Conservation (phyloP, 2,888 invertebrate species). For the Scaptomyza reducta region DNA sequence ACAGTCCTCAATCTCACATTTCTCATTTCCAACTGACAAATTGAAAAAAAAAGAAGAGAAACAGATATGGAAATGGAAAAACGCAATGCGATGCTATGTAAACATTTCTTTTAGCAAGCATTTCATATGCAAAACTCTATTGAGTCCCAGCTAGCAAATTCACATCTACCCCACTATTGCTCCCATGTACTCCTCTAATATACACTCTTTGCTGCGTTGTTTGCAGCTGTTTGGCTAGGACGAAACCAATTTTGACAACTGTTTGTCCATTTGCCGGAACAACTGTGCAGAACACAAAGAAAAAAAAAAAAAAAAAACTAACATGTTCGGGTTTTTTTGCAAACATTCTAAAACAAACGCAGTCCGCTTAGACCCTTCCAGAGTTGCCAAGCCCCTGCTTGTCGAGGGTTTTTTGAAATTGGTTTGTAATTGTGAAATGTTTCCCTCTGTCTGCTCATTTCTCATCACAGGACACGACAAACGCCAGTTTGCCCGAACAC, state of each 20-base stretch:
- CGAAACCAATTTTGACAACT: constrained; percentile 77
- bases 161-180: background rate
- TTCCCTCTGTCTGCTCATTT: constrained; percentile 23
- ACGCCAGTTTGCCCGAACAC: constrained; percentile 89
- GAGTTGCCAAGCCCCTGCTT: background rate
- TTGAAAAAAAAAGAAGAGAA: constrained; percentile 42
- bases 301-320: constrained; percentile 10
- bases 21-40: constrained; percentile 37
- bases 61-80: too few species aligned
- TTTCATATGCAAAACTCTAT: constrained; percentile 71
- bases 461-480: constrained; percentile 85
- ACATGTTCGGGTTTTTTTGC: constrained; percentile 30
- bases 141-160: constrained; percentile 44
- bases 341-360: constrained; percentile 53
- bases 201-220: constrained; percentile 34
- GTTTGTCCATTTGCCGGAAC: constrained; percentile 72
- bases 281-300: constrained; percentile 16
- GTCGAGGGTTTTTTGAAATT: constrained; percentile 47
- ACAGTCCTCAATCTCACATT: background rate
- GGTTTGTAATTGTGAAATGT: constrained; percentile 55
- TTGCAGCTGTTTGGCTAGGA: constrained; percentile 62
- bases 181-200: constrained; percentile 19
- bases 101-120: constrained; percentile 59
- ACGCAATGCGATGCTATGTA: constrained; percentile 55
- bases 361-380: background rate